These are phyloP conservation scores for Strix aluco DNA, from an alignment of 2,113 vertebrate genomes.

Conservation along the genomic window DNA sequence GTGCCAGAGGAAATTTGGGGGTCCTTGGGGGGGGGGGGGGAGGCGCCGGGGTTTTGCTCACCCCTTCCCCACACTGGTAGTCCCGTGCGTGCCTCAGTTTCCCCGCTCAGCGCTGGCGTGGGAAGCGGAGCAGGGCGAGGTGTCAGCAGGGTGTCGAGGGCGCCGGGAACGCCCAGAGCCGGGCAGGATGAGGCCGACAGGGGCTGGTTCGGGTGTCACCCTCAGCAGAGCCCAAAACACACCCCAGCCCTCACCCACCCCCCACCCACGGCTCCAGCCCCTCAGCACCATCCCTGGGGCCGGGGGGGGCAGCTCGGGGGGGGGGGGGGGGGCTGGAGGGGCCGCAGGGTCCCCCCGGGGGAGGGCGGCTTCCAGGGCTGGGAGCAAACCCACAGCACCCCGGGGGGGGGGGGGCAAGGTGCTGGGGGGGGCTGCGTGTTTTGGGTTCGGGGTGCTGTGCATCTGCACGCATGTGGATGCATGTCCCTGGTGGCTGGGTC, in stretches of 20 bases:
- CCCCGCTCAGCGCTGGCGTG: not conserved
- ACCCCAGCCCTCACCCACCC: not conserved
- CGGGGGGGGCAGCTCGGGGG: too few species aligned
- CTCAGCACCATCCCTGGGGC: too few species aligned
- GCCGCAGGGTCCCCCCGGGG: not conserved
- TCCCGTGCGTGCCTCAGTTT: not conserved
- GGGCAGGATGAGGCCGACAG: not conserved
- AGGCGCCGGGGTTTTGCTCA: not conserved
- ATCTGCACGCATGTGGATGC: accelerated
- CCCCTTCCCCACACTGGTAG: not conserved
- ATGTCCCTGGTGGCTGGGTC: not conserved
- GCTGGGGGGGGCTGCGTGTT: not conserved
- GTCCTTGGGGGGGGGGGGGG: too few species aligned
- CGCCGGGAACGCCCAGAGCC: not conserved
- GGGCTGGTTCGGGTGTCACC: not conserved
- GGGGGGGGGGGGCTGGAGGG: not conserved
- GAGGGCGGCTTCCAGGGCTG: not conserved
- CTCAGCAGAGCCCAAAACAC: not conserved
- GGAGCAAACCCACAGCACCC: accelerated
- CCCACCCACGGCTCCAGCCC: not conserved
- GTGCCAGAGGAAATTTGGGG: not conserved
- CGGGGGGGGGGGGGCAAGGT: too few species aligned
- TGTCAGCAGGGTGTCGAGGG: not conserved
- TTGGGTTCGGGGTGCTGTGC: not conserved
- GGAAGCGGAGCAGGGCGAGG: not conserved